A percentile compares a stretch with the other conserved stretches of the same genome.
Evolutionary conservation across 2,888 invertebrate species (phyloP).

Genomic region (Polia nebulosa): DNA sequence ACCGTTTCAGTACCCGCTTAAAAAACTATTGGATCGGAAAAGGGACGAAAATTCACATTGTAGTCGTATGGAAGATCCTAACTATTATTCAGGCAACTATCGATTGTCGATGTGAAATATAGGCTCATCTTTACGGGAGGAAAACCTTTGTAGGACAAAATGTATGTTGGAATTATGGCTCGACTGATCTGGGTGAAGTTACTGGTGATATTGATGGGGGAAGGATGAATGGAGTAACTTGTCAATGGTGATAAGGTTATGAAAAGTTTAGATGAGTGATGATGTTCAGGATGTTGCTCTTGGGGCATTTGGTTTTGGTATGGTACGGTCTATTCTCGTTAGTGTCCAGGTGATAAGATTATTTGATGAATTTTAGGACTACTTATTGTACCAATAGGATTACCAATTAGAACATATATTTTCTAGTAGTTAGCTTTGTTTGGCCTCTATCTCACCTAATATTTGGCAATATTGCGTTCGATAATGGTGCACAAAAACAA

Average conservation of each 20-base stretch:
- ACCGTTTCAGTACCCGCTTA: constrained; percentile 67
- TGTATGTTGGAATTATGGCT: constrained; percentile 38
- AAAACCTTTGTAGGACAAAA: constrained; percentile 50
- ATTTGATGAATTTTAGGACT: no score
- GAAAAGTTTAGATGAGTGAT: not conserved
- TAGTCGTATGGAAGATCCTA: constrained; percentile 61
- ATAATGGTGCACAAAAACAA: no score
- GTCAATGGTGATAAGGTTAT: not conserved
- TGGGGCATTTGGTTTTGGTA: no score
- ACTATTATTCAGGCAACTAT: constrained; percentile 51
- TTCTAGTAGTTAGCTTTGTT: no score
- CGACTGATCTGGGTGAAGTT: constrained; percentile 15
- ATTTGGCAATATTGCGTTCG: no score
- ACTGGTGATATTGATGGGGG: not conserved
- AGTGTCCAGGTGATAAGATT: no score
- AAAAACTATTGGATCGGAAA: constrained; percentile 74
- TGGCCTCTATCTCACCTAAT: no score
- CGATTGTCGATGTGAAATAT: constrained; percentile 60
- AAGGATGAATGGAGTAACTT: constrained; percentile 11
- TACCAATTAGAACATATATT: no score
- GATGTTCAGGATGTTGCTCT: not conserved
- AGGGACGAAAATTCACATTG: constrained; percentile 68
- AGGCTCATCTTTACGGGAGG: constrained; percentile 30
- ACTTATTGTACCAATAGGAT: no score
- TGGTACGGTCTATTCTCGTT: no score